These are phyloP conservation scores for Tethea ocularis DNA, from an alignment of 2,888 invertebrate genomes.

Conservation along the genomic window DNA sequence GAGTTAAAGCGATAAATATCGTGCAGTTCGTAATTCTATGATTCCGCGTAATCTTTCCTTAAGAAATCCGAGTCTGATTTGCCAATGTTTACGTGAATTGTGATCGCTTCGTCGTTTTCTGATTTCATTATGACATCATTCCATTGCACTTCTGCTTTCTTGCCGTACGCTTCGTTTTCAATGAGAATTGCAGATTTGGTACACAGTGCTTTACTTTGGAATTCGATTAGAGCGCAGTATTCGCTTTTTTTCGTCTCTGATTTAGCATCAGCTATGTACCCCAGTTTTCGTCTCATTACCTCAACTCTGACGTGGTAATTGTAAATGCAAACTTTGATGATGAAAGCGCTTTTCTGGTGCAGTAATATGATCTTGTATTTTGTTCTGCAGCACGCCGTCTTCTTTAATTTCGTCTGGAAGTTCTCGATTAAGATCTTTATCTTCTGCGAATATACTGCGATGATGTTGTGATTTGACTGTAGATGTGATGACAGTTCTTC, in stretches of 20 bases:
- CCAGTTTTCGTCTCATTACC: constrained; percentile 75
- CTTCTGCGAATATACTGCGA: constrained; percentile 77
- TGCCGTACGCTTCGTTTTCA: constrained; percentile 75
- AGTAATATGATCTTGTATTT: constrained; percentile 78
- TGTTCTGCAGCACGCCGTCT: constrained; percentile 76
- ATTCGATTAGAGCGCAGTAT: constrained; percentile 74
- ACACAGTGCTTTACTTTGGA: constrained; percentile 74
- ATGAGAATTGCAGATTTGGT: constrained; percentile 76
- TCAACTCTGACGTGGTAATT: constrained; percentile 78
- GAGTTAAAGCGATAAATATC: constrained; percentile 23
- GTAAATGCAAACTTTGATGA: constrained; percentile 79
- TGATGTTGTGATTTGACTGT: constrained; percentile 70
- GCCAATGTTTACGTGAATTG: constrained; percentile 76
- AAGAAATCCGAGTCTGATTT: constrained; percentile 58
- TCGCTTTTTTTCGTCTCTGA: constrained; percentile 72
- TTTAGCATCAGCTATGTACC: constrained; percentile 69
- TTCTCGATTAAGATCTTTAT: constrained; percentile 79
- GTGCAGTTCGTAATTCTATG: constrained; percentile 30
- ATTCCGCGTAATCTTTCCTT: constrained; percentile 58
- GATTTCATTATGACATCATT: constrained; percentile 74
- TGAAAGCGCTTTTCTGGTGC: constrained; percentile 76
- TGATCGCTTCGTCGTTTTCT: constrained; percentile 76
- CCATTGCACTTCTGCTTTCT: constrained; percentile 79
- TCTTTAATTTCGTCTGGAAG: constrained; percentile 77
- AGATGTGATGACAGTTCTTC: constrained; percentile 74